phyloP scores from a whole-genome alignment of 2,113 vertebrate species.

The Galbula dea region DNA sequence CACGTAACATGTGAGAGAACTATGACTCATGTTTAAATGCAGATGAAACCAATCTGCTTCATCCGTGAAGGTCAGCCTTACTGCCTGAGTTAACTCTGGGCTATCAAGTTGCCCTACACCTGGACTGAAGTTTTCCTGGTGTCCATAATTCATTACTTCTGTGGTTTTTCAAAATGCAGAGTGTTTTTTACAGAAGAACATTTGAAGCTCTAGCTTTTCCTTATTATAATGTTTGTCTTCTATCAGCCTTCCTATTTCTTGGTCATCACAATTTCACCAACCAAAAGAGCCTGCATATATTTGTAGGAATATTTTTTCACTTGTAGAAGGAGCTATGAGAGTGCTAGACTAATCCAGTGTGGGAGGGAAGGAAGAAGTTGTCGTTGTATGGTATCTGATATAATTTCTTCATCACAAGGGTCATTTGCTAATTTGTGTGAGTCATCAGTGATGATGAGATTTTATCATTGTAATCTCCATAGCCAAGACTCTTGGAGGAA shows the following conservation, averaged over 20 bases:
- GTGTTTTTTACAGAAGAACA: neutral
- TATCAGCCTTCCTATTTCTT: neutral
- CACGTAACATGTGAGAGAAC: neutral
- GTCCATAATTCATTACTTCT: neutral
- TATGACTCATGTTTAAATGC: neutral
- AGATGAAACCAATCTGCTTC: neutral
- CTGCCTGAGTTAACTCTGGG: neutral
- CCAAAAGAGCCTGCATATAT: neutral
- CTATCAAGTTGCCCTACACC: neutral
- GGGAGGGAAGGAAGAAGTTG: neutral
- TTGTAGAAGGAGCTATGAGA: neutral
- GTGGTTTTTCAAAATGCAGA: neutral
- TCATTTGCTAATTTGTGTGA: neutral
- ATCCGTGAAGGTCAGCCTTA: neutral
- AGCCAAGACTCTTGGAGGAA: neutral
- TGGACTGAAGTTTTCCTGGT: neutral
- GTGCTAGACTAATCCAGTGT: neutral
- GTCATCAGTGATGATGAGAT: accelerated
- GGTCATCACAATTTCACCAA: neutral
- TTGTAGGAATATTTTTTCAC: neutral
- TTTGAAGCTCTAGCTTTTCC: neutral
- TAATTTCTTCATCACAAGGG: neutral
- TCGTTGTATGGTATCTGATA: neutral
- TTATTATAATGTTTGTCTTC: neutral
- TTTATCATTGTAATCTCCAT: neutral